phyloP scores from a whole-genome alignment of 2,113 vertebrate genomes.

The Xiphophorus couchianus region DNA sequence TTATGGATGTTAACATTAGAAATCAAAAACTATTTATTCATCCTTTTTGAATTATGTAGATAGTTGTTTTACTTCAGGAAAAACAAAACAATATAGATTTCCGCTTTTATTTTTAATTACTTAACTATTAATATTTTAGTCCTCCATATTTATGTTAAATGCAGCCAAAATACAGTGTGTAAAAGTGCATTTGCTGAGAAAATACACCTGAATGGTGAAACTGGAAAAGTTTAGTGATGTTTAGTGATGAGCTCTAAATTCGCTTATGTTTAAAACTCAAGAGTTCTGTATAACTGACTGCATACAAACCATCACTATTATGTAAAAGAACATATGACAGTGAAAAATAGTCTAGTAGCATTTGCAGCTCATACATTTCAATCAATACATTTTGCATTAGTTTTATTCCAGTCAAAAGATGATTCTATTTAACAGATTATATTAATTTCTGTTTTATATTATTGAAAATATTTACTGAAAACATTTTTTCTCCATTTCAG shows the following conservation, averaged over 20 bases:
- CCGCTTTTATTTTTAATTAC: too few relatives aligned
- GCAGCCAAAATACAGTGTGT: too few relatives aligned
- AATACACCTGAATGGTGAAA: too few relatives aligned
- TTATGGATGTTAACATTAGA: too few relatives aligned
- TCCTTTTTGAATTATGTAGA: too few relatives aligned
- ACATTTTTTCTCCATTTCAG: constrained; percentile 32
- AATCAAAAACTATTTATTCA: too few relatives aligned
- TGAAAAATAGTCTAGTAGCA: not conserved
- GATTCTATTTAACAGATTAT: not conserved
- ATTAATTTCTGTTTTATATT: not conserved
- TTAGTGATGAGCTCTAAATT: not conserved
- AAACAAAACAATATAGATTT: too few relatives aligned
- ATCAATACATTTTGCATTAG: too few relatives aligned
- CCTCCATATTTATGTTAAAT: too few relatives aligned
- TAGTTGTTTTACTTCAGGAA: too few relatives aligned
- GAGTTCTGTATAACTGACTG: not conserved
- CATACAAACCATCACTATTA: not conserved
- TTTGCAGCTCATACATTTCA: not conserved
- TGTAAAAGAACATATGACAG: not conserved
- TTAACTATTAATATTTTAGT: too few relatives aligned
- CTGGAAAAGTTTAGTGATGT: not conserved
- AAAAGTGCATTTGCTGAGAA: too few relatives aligned
- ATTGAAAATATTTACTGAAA: not conserved
- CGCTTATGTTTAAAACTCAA: not conserved
- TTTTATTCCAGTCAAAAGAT: not conserved